Base-by-base conservation (phyloP, 2,113 vertebrate species). In the Thalassarche chlororhynchos region DNA sequence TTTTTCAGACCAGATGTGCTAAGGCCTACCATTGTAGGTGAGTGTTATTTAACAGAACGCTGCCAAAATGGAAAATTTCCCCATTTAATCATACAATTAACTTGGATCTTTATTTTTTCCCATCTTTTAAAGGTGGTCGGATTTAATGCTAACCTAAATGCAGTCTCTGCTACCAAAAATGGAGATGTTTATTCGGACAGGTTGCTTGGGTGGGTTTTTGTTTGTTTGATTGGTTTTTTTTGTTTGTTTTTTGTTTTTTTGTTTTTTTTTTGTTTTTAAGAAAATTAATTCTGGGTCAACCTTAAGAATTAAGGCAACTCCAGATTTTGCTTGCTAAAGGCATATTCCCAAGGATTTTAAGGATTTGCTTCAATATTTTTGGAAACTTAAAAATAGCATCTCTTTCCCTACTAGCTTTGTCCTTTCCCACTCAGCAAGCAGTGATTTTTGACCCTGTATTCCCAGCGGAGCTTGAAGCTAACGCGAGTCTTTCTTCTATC, bases 361-460 rank as follows among this genome's bases (percentile, higher is more conserved):
- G 10, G 52, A 91, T 94, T 77, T 91, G 74, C 58, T 82, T 87
- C 61, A 82, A 28, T 96, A 96, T 93, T 94, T 92, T 74, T 93
- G 13, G 70, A 96, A 90, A 79, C 42, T 78, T 91, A 95, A 96
- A 96, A 97, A 91, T 83, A 97, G 81, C 66, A 42, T 77, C 8
- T 92, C 68, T 58, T 68, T 79, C 74, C n/a, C 42, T 94, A 47
- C 26, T 66, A 75, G 72, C 66, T 86, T 92, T 92, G 69, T 76
- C 40, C 71, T 90, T 94, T 96, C 89, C 94, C 88, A 89, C 80
- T 81, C 65, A 60, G 52, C 72, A 78, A 78, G 61, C 64, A 52
- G n/a, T 68, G 47, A 82, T 81, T 95, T 87, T 91, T 97, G 84
- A 97, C 87, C 74, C 57, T 68, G 17, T 78, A 84, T 75, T 95